Evolutionary conservation across 1,140 invertebrate genomes (phyloP).

Genomic region (Drosophila rhopaloa): DNA sequence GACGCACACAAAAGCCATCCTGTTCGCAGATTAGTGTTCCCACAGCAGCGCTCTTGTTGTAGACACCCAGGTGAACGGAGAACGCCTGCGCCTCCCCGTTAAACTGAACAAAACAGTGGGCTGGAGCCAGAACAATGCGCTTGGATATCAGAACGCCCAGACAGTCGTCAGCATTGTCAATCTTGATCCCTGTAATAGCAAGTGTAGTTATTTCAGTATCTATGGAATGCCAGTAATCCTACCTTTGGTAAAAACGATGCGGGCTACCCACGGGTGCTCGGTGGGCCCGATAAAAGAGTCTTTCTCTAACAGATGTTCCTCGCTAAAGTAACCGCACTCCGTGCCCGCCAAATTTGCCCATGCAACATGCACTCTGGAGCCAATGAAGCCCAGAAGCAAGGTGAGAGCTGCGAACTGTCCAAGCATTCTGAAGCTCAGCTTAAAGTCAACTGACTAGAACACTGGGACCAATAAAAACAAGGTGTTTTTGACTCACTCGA

Average conservation of each 20-base stretch:
- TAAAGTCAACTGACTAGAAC: constrained; percentile 39
- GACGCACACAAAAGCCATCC: constrained; percentile 58
- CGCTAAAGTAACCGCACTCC: constrained; percentile 47
- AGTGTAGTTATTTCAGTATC: background rate
- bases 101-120: constrained; percentile 65
- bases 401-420: constrained; percentile 17
- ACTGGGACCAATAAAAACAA: background rate
- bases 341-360: constrained; percentile 10
- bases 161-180: constrained; percentile 35
- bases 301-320: constrained; percentile 37
- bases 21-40: constrained; percentile 31
- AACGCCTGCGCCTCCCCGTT: constrained; percentile 41
- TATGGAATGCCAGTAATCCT: background rate
- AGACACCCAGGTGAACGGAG: constrained; percentile 67
- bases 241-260: constrained; percentile 54
- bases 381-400: constrained; percentile 12
- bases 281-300: constrained; percentile 41
- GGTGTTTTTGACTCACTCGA: background rate
- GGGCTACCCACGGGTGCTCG: constrained; percentile 66
- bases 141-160: constrained; percentile 58
- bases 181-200: constrained; percentile 35
- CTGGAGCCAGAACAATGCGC: constrained; percentile 58
- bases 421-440: constrained; percentile 46
- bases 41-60: constrained; percentile 50
- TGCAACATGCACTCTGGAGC: background rate